Evolutionary conservation across 1,140 invertebrate genomes (phyloP).

Genomic region (Vanessa atalanta): DNA sequence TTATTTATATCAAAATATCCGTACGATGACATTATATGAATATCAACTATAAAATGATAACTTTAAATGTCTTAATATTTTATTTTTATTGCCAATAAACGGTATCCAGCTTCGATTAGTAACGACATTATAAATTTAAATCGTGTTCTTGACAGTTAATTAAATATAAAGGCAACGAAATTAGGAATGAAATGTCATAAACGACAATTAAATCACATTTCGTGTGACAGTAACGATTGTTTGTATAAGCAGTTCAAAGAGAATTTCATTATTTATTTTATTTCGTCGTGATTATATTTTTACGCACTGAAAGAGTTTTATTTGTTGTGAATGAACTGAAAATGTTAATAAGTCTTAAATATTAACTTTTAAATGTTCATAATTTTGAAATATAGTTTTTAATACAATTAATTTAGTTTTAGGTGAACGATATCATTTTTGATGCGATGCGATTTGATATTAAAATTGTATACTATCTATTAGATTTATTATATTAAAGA

Average conservation of each 20-base stretch:
- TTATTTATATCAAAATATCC: constrained; percentile 3
- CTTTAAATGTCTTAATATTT: constrained; percentile 33
- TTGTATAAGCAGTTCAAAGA: constrained; percentile 25
- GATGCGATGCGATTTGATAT: too few relatives aligned
- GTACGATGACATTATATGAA: constrained; percentile 26
- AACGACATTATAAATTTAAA: constrained; percentile 44
- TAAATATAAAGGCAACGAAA: constrained; percentile 41
- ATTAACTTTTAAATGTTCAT: background rate
- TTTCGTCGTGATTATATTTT: background rate
- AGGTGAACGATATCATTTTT: too few relatives aligned
- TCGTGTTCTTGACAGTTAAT: constrained; percentile 45
- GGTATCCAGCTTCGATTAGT: constrained; percentile 36
- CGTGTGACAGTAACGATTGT: constrained; percentile 44
- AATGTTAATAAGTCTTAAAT: background rate
- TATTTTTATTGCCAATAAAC: constrained; percentile 41
- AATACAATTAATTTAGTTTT: too few relatives aligned
- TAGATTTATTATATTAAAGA: too few relatives aligned
- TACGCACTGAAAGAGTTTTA: constrained; percentile 4
- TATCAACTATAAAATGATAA: constrained; percentile 21
- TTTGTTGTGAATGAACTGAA: background rate
- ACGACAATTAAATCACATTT: constrained; percentile 50
- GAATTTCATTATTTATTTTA: constrained; percentile 6
- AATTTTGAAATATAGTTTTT: background rate
- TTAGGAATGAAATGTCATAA: constrained; percentile 42
- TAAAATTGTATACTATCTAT: too few relatives aligned